Base-by-base conservation (phyloP, 2,888 invertebrate species). In the Eristalis tenax region DNA sequence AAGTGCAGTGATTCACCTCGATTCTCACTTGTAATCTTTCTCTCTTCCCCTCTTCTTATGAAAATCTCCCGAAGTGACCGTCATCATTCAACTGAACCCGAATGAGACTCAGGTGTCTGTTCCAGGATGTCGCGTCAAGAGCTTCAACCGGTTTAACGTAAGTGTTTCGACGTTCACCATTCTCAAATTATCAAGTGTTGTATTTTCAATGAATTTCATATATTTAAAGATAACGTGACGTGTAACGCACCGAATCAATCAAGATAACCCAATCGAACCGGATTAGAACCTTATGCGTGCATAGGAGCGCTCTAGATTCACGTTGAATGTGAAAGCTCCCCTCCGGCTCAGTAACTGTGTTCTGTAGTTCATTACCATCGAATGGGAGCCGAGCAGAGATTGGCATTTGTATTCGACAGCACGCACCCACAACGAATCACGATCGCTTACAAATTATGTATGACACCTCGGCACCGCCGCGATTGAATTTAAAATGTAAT, bases 361-460 rank as follows among this genome's bases (percentile, higher is more conserved):
- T 70, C 64, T 32, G 26, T 26, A 73, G 73, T 43, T 66, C 59
- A 68, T 79, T 79, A 59, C 32, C 56, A 59, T 38, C n/a, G 11
- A 23, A 35, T 35, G 18, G 28, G 61, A 10, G 6, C 28, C 10
- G 2, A 8, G 23, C 8, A 13, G 66, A 11, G 38, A 23, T 66
- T 61, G 23, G 64, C 65, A 59, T 43, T 22, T 38, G 8, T 23
- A 38, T 28, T 69, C 28, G 4, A 32, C 13, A 15, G 2, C 22
- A 43, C 61, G 6, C 68, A 50, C 65, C 2, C 13, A 56, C 56
- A 22, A 65, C 65, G 23, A 15, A 32, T 32, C 32, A 13, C 38
- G 38, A 13, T 10, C 32, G 8, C 4, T 28, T 32, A 78, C 70
- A 65, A 82, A 78, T 82, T 73, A 82, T 75, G 74, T n/a, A 66